Conservation (phyloP, 2,797 vertebrate species). For the Acanthis flammea region DNA sequence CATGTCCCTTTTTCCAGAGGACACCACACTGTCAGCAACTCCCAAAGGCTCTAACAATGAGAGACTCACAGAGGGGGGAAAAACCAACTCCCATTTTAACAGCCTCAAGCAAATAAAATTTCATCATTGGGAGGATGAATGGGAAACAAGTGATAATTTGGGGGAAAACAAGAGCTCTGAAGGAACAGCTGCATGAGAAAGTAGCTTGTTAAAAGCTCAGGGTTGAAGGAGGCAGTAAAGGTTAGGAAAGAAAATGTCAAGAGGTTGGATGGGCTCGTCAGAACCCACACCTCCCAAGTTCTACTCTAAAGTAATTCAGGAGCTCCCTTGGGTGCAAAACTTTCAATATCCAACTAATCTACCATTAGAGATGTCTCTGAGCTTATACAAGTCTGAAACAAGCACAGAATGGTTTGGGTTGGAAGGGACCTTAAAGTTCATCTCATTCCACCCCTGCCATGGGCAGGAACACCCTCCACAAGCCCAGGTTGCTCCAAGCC, state of each 20-base stretch:
- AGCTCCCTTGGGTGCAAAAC: background rate
- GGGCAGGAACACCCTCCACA: background rate
- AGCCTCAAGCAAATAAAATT: background rate
- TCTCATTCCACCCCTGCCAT: background rate
- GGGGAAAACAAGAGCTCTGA: background rate
- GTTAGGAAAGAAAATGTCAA: background rate
- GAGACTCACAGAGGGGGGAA: fast-evolving
- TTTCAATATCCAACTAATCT: background rate
- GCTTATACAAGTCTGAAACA: background rate
- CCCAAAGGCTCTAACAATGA: background rate
- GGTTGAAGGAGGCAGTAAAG: background rate
- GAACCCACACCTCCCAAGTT: background rate
- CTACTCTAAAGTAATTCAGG: background rate
- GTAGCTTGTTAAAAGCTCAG: background rate
- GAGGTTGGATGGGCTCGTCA: background rate
- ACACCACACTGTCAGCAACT: background rate
- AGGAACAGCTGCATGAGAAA: background rate
- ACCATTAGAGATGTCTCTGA: background rate
- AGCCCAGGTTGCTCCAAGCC: background rate
- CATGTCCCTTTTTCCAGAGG: background rate
- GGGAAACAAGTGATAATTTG: background rate
- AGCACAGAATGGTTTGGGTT: background rate
- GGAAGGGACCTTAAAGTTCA: background rate
- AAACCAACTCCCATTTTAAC: background rate
- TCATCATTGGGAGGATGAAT: background rate